These are phyloP conservation scores for Saccopteryx leptura DNA, from an alignment of 2,113 vertebrate species.

Conservation along the genomic window DNA sequence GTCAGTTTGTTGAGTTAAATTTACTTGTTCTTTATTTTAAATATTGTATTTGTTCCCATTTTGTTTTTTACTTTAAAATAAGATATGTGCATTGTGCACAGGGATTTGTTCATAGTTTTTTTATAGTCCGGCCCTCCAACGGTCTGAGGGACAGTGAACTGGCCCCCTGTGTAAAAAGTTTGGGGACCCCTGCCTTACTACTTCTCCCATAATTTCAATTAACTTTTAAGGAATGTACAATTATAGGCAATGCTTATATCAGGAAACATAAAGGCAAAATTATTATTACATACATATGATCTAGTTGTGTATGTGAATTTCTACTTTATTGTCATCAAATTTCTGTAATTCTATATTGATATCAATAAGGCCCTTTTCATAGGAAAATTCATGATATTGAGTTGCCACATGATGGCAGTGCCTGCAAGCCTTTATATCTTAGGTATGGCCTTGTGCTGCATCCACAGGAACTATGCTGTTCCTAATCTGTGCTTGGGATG, in stretches of 20 bases:
- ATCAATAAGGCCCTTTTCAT: not conserved
- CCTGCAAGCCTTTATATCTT: not conserved
- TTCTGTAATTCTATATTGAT: not conserved
- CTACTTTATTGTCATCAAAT: not conserved
- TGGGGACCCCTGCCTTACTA: not conserved
- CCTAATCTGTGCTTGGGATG: not conserved
- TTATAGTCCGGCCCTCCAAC: too few relatives aligned
- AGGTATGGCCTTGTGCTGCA: not conserved
- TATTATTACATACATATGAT: not conserved
- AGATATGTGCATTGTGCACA: too few relatives aligned
- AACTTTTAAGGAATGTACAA: not conserved
- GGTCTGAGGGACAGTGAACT: too few relatives aligned
- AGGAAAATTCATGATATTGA: not conserved
- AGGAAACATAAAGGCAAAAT: not conserved
- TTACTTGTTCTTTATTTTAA: too few relatives aligned
- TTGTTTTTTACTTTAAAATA: too few relatives aligned
- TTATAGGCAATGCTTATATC: not conserved
- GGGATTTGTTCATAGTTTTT: too few relatives aligned
- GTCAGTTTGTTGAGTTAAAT: too few relatives aligned
- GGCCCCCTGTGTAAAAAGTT: too few relatives aligned
- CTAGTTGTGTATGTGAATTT: not conserved
- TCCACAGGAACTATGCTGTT: accelerated
- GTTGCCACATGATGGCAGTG: constrained; percentile 39
- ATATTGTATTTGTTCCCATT: too few relatives aligned
- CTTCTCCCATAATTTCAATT: not conserved